Base-by-base conservation (phyloP, 2,888 invertebrate genomes). In the Oligia fasciuncula region DNA sequence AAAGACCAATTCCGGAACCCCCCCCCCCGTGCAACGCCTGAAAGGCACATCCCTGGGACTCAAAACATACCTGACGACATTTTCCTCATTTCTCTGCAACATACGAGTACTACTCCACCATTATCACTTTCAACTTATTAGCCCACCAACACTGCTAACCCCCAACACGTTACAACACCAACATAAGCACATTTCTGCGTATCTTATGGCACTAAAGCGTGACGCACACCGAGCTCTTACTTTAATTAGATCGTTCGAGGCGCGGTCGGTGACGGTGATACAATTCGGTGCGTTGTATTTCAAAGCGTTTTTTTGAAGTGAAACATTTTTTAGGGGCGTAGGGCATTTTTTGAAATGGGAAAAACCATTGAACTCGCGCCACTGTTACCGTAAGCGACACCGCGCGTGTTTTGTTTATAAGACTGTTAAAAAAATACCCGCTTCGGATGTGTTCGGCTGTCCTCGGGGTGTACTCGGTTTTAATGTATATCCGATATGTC, bases 201-300 rank as follows among this genome's bases (percentile, higher is more conserved):
- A 85, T 87, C 76, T 87, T 71, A 70, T 60, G 17, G 57, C 66
- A 67, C 40, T 90, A 90, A 92, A 87, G 90, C 81, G 82, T 73
- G 87, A 84, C 87, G 79, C 89, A 91, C 91, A 91, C 86, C 68
- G 74, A 85, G 90, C 91, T 92, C 89, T 93, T 90, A 91, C 87
- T 87, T 85, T 92, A 93, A 93, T 93, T 91, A 90, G 86, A 91
- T 90, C 77, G 89, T 76, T 71, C 75, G 79, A 73, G 91, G 88
- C 40, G 89, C 73, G 89, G 87, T 70, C 57, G 77, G 62, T 81
- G 85, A 63, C 76, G 76, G 17, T 60, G 72, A 40, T 40, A 60
- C 66, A 63, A 77, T 73, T 83, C 8, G 70, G 83, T 63, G 79
- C 43, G 49, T 51, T 65, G 19, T 60, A 51, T 73, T 49, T 57